A percentile compares a stretch with the other conserved stretches of the same genome.
Evolutionary conservation across 2,113 vertebrate species (phyloP).

Genomic region (Sinocyclocheilus grahami): DNA sequence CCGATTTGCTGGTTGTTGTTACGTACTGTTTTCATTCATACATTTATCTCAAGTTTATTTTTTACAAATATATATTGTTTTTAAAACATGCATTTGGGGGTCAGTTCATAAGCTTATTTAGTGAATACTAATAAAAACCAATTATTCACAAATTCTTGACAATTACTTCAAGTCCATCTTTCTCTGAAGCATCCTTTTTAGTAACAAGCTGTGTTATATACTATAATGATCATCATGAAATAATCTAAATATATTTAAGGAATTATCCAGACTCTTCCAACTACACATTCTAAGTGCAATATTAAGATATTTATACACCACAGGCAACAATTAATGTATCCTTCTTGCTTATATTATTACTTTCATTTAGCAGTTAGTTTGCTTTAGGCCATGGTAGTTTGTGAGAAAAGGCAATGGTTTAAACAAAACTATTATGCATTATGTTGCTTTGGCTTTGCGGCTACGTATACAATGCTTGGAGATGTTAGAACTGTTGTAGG

Average conservation of each 20-base stretch:
- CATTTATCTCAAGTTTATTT: neutral
- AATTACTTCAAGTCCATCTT: neutral
- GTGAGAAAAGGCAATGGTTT: neutral
- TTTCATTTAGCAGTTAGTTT: neutral
- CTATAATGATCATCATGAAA: neutral
- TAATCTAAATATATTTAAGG: neutral
- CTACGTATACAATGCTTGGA: neutral
- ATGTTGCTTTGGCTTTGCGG: neutral
- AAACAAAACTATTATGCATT: neutral
- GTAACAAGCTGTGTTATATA: neutral
- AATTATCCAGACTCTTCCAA: neutral
- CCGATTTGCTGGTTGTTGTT: neutral
- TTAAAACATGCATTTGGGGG: neutral
- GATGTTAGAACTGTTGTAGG: neutral
- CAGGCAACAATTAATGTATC: neutral
- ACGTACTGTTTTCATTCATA: neutral
- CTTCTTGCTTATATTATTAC: neutral
- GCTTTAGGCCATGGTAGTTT: neutral
- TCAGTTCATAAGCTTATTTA: neutral
- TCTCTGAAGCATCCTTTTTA: neutral
- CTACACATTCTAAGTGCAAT: neutral
- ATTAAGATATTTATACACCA: neutral
- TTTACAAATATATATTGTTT: neutral
- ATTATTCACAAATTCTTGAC: neutral
- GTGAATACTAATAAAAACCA: neutral